Conservation (phyloP, 2,888 invertebrate species). For the Cosmopolites sordidus region DNA sequence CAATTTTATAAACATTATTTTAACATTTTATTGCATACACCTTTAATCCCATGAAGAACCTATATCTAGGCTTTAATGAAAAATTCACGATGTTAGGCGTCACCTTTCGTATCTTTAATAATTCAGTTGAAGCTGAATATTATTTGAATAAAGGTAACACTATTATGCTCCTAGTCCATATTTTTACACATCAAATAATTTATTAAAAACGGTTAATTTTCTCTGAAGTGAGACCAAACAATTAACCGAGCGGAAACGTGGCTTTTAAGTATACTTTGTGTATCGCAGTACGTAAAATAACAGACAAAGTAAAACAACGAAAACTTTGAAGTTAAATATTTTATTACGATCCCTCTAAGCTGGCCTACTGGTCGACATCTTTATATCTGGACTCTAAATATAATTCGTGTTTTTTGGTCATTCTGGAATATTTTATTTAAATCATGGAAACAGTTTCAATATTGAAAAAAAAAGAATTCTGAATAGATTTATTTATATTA, state of each 20-base stretch:
- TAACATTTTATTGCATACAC: too few relatives aligned
- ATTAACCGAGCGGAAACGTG: constrained; percentile 6
- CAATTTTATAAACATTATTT: too few relatives aligned
- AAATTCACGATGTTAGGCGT: neutral
- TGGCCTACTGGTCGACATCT: constrained; percentile 4
- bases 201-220: neutral
- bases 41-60: too few relatives aligned
- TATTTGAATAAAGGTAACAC: neutral
- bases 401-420: too few relatives aligned
- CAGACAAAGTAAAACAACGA: constrained; percentile 8
- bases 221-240: constrained; percentile 2
- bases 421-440: too few relatives aligned
- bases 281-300: constrained; percentile 2
- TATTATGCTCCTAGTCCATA: neutral
- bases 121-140: neutral
- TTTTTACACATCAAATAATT: neutral
- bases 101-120: neutral
- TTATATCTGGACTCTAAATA: constrained; percentile 11
- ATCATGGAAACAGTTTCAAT: too few relatives aligned
- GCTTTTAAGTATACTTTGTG: constrained; percentile 1
- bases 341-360: constrained; percentile 13
- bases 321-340: constrained; percentile 10
- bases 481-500: too few relatives aligned
- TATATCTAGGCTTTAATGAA: too few relatives aligned
- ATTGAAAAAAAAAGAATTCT: too few relatives aligned